phyloP scores from a whole-genome alignment of 2,888 invertebrate genomes.

The Drosophila mimetica region DNA sequence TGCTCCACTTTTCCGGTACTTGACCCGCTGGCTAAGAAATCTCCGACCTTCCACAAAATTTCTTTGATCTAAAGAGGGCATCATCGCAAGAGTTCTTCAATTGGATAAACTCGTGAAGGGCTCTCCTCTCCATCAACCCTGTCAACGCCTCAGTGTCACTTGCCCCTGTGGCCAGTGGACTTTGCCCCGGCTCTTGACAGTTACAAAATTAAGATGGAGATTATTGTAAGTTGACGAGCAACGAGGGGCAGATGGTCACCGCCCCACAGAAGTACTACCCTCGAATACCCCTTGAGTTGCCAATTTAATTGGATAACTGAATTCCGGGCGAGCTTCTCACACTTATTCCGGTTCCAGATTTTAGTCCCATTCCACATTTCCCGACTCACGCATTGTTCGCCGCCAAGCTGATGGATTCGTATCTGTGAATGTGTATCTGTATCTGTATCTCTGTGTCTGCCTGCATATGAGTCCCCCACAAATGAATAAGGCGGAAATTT shows the following conservation, averaged over 20 bases:
- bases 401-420: constrained; percentile 50
- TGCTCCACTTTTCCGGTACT: background rate
- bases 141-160: constrained; percentile 59
- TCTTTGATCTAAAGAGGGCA: constrained; percentile 23
- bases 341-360: constrained; percentile 57
- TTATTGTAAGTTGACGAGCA: constrained; percentile 45
- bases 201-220: constrained; percentile 53
- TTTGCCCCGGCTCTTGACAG: constrained; percentile 51
- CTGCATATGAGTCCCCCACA: constrained; percentile 46
- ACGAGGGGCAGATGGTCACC: constrained; percentile 27
- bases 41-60: constrained; percentile 5
- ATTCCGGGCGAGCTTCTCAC: constrained; percentile 60
- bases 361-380: constrained; percentile 44
- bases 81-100: constrained; percentile 20
- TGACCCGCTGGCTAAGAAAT: background rate
- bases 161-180: constrained; percentile 48
- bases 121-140: constrained; percentile 24
- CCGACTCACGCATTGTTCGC: constrained; percentile 68
- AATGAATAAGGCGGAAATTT: constrained; percentile 82
- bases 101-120: constrained; percentile 33
- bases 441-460: constrained; percentile 19
- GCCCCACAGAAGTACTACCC: constrained; percentile 10
- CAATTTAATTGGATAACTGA: constrained; percentile 75
- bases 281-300: constrained; percentile 59
- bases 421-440: constrained; percentile 6